Percentiles rank a stretch among this genome's conserved stretches.
Conservation (phyloP, 2,113 vertebrate species). For the Menidia beryllina region DNA sequence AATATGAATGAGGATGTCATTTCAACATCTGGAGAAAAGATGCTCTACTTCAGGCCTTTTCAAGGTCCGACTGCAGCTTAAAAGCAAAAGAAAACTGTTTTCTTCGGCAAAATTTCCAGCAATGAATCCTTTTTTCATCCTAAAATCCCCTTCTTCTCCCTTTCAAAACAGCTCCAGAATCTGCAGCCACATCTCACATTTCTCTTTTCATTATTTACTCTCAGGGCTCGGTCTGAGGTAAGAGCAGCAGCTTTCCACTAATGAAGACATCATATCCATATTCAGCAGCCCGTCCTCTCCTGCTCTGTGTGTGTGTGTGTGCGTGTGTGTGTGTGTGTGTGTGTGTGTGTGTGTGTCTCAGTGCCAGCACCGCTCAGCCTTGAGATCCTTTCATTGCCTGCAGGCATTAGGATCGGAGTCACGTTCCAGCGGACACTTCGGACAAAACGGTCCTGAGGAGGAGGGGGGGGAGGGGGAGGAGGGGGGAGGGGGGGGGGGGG, state of each 20-base stretch:
- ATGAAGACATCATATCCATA: conserved; percentile 44
- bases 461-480: background rate
- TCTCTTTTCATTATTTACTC: conserved; percentile 6
- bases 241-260: conserved; percentile 22
- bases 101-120: too few relatives aligned
- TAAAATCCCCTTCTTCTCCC: background rate
- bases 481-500: too few relatives aligned
- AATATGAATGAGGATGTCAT: too few relatives aligned
- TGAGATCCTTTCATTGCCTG: conserved; percentile 39
- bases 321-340: conserved; percentile 21
- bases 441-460: conserved; percentile 50
- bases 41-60: too few relatives aligned
- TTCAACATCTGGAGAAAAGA: too few relatives aligned
- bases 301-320: conserved; percentile 7
- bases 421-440: conserved; percentile 66
- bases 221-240: conserved; percentile 10
- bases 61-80: too few relatives aligned
- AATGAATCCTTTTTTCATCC: too few relatives aligned
- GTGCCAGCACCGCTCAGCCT: conserved; percentile 25
- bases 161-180: background rate
- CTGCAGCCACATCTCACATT: background rate
- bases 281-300: conserved; percentile 8
- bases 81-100: too few relatives aligned
- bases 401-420: conserved; percentile 57
- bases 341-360: conserved; percentile 1